These are phyloP conservation scores for Pristionchus mayeri DNA, from an alignment of 2,888 invertebrate species.

Conservation along the genomic window DNA sequence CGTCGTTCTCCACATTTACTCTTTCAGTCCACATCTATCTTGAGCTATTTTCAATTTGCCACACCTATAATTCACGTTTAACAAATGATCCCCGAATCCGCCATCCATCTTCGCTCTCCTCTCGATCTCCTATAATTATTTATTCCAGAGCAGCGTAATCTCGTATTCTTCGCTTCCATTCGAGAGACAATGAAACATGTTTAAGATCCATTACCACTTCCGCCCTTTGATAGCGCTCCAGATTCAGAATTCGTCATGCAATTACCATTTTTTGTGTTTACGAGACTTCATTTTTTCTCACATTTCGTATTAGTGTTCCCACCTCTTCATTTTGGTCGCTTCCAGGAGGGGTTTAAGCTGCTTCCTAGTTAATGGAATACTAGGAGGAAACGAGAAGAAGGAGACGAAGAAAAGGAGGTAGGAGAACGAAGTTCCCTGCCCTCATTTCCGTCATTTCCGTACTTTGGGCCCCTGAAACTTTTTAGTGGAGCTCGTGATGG, in stretches of 20 bases:
- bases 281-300: no score
- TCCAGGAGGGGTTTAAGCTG: not conserved
- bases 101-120: not conserved
- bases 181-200: not conserved
- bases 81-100: no score
- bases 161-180: not conserved
- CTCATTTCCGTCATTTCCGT: not conserved
- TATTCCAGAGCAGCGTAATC: not conserved
- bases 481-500: not conserved
- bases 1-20: no score
- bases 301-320: no score
- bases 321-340: no score
- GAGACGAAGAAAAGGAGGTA: not conserved
- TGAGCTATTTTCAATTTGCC: not conserved
- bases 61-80: not conserved
- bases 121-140: not conserved
- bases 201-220: no score
- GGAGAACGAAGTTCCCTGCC: no score
- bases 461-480: not conserved
- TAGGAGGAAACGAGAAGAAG: not conserved
- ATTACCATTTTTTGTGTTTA: no score
- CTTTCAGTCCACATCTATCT: no score
- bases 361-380: constrained; percentile 18
- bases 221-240: no score
- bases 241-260: no score